Evolutionary conservation across 2,797 vertebrate species (phyloP).

Genomic region (Esox masquinongy): DNA sequence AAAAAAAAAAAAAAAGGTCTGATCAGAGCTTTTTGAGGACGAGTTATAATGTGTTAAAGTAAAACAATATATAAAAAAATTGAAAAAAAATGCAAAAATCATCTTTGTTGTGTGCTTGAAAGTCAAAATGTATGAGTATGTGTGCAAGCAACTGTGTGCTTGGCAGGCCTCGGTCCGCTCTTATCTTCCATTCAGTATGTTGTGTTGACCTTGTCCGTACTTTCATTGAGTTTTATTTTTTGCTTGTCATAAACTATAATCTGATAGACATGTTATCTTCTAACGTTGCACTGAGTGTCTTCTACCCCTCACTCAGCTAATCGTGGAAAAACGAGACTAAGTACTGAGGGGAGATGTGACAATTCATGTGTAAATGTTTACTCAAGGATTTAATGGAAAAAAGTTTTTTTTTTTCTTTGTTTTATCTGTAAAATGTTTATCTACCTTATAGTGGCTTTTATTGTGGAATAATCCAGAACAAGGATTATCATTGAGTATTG

Average conservation of each 20-base stretch:
- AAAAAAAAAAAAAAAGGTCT: conserved; percentile 30
- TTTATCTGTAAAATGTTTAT: conserved; percentile 88
- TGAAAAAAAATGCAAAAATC: conserved; percentile 55
- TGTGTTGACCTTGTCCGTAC: conserved; percentile 49
- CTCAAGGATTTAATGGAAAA: conserved; percentile 91
- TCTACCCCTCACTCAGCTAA: conserved; percentile 86
- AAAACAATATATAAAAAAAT: conserved; percentile 11
- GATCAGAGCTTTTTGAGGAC: conserved; percentile 76
- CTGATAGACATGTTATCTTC: conserved; percentile 81
- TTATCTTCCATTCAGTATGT: conserved; percentile 78
- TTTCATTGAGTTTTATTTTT: conserved; percentile 58
- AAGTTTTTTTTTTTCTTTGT: conserved; percentile 65
- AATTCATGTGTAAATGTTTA: conserved; percentile 99
- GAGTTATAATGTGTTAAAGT: conserved; percentile 63
- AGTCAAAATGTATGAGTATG: conserved; percentile 67
- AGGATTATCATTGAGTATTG: conserved; percentile 89
- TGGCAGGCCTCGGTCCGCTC: conserved; percentile 56
- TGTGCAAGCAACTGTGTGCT: conserved; percentile 25
- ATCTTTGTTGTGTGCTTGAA: conserved; percentile 63
- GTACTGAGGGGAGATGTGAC: conserved; percentile 82
- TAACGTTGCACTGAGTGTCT: conserved; percentile 98
- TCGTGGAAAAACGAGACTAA: conserved; percentile 70
- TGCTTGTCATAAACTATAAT: conserved; percentile 78
- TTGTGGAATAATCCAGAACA: conserved; percentile 88
- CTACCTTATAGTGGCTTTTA: conserved; percentile 96